A percentile compares a stretch with the other conserved stretches of the same genome.
phyloP scores from a whole-genome alignment of 2,888 invertebrate genomes.

The Lithophane leautieri region DNA sequence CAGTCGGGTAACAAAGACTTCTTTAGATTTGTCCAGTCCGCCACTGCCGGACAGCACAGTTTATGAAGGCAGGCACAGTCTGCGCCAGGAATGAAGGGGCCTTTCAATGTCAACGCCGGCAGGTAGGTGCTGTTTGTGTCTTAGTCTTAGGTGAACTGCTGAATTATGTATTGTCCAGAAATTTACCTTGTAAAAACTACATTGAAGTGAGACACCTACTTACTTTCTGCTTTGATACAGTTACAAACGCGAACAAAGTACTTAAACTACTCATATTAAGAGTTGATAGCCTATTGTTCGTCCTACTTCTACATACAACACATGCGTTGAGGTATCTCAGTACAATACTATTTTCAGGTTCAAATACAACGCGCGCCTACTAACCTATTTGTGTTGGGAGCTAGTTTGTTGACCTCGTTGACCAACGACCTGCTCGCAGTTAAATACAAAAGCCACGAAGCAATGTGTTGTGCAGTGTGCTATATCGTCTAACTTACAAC shows the following conservation, averaged over 20 bases:
- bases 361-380: slow-evolving; percentile 69
- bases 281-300: slow-evolving; percentile 21
- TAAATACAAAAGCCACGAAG: slow-evolving; percentile 72
- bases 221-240: not conserved
- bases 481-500: slow-evolving; percentile 57
- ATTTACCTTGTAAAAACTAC: not conserved
- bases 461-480: slow-evolving; percentile 63
- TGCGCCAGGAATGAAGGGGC: not conserved
- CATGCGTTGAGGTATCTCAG: slow-evolving; percentile 42
- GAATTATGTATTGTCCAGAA: not conserved
- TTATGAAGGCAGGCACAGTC: not conserved
- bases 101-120: not conserved
- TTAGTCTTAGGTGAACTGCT: not conserved
- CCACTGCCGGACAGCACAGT: not conserved
- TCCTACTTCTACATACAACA: slow-evolving; percentile 45
- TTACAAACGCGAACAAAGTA: not conserved
- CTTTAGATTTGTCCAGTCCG: not conserved
- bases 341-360: slow-evolving; percentile 71
- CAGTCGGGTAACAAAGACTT: not conserved
- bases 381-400: slow-evolving; percentile 76
- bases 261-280: not conserved
- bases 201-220: not conserved
- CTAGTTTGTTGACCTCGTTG: slow-evolving; percentile 83
- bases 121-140: not conserved
- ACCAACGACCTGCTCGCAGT: slow-evolving; percentile 75